Base-by-base conservation (phyloP, 1,140 invertebrate species). In the Zeugodacus cucurbitae region DNA sequence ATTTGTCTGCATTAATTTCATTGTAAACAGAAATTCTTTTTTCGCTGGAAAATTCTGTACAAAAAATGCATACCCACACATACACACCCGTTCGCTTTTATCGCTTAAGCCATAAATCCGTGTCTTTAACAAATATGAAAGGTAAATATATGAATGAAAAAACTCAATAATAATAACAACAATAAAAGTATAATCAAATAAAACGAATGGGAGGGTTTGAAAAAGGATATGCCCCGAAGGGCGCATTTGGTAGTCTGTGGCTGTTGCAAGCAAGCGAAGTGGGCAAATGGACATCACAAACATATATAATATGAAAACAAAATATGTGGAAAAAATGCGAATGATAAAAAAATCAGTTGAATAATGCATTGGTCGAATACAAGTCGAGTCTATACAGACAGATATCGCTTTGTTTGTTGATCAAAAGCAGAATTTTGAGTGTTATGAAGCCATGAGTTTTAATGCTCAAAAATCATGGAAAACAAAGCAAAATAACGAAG, bases 51-150 rank as follows among this genome's bases (percentile, higher is more conserved):
- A 82, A 44, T 22, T 26, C 4, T 41, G 0, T n/a, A 17, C 2
- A 17, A 48, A 82, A 82, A 7, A n/a, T 37, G 1, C 29, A 22
- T 34, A 11, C 29, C 11, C 11, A 20, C 20, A 57, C 54, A 7
- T 59, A 59, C 17, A 26, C 1, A 29, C 34, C 1, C 34, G 22
- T 82, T 26, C 4, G 0, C 20, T 2, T 48, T 82, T 82, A 82
- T 82, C n/a, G 74, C 74, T 54, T 82, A 26, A 48, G 74, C 34
- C 41, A 82, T 82, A 82, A 82, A 82, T 82, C 74, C 26, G 5
- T 82, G 37, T 3, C 74, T 82, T 26, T 82, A 48, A 26, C 74
- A 82, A 82, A 82, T 29, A 82, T 26, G 74, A 48, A 48, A 82
- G 41, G 74, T 48, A 82, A 82, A 82, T 82, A 74, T 17, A 37